Evolutionary conservation across 1,140 invertebrate species (phyloP), one percentile per base, ranked within the genome.

Genomic region (Thalassaphorura encarpata): DNA sequence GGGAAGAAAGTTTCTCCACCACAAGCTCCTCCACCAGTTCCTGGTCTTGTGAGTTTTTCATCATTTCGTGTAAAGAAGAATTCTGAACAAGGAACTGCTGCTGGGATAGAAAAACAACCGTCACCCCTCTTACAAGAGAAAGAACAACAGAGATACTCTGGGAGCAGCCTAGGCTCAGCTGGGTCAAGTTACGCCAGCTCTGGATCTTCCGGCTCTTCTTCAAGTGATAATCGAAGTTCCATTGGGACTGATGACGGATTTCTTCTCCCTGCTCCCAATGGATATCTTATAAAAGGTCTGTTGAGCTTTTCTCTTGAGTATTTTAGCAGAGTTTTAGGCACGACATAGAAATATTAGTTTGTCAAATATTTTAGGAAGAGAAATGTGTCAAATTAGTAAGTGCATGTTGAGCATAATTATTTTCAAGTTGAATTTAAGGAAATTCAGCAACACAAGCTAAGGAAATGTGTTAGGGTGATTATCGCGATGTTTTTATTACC

Each of bases 201-300:
- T 5, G 33, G n/a, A 4, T 15, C 8, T 8, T 18, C 27, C n/a
- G n/a, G 15, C 15, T 58, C 55, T 21, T 58, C 55, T 26, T 27
- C 42, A 11, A 48, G 56, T 45, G 56, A 59, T 50, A 62, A 59
- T 39, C 53, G 56, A 50, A 62, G 61, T 43, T 57, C 54, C 5
- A 55, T 62, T 48, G 60, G 52, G 47, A 55, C 60, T 23, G 60
- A 62, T 55, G 60, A 62, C 55, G 60, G 52, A 57, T 54, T 39
- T 18, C 33, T 61, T 15, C 45, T 52, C 27, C 40, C 59, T 21
- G 26, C 49, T 48, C 24, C 54, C 8, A 52, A 57, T 54, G 54
- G 43, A 21, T 40, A 57, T 46, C 43, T 41, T 11, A 13, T 58
- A 31, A 62, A 62, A 58, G 55, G 60, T 61, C 39, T 36, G 33